Conservation (phyloP, 1,140 invertebrate species). For the Planococcus citri region DNA sequence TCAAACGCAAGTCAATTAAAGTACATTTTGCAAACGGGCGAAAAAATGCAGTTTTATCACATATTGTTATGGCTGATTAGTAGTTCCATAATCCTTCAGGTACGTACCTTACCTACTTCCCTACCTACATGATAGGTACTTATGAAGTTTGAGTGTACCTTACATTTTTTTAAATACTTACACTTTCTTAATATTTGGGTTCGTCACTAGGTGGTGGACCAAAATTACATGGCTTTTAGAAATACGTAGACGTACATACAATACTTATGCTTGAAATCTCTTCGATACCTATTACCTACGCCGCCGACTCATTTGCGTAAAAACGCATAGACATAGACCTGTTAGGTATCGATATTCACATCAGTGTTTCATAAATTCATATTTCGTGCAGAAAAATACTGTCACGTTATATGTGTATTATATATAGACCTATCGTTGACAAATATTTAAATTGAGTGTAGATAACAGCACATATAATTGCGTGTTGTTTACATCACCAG, state of each 20-base stretch:
- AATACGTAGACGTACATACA: no score
- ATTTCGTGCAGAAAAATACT: not conserved
- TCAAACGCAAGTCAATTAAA: constrained; percentile 80
- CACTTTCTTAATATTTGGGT: no score
- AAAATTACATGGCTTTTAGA: no score
- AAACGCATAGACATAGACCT: not conserved
- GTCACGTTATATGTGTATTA: not conserved
- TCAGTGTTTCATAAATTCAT: not conserved
- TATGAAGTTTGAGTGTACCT: no score
- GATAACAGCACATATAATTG: not conserved
- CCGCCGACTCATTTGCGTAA: no score
- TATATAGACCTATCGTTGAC: not conserved
- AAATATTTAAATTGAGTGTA: not conserved
- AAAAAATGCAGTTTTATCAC: constrained; percentile 69
- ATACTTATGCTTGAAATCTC: no score
- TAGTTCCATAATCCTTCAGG: constrained; percentile 76
- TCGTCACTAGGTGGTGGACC: no score
- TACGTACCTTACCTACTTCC: constrained; percentile 38
- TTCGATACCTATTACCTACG: no score
- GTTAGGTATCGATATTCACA: not conserved
- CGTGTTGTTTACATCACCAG: not conserved
- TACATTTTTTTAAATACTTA: no score
- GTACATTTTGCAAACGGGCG: constrained; percentile 67
- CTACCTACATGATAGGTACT: no score
- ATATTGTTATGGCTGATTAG: constrained; percentile 67